Base-by-base conservation (phyloP, 2,888 invertebrate species). In the Amitus sp. region DNA sequence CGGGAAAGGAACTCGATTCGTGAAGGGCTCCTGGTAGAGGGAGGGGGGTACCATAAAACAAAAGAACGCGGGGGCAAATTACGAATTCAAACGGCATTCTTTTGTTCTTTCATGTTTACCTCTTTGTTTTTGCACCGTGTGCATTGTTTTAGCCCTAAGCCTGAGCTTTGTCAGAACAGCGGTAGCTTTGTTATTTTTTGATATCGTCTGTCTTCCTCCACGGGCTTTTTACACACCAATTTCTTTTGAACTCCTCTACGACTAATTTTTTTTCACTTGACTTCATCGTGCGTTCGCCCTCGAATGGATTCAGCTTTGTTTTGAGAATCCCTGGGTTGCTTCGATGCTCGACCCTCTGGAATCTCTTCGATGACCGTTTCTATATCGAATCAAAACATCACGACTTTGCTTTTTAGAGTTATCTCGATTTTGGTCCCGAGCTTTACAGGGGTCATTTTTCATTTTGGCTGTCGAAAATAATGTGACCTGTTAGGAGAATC, bases 51-150 rank as follows among this genome's bases (percentile, higher is more conserved):
- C 69, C 69, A 61, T 74, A 72, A 78, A 76, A 80, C 79, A 79
- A 79, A 78, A 68, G 72, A 69, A 65, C 71, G 70, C 73, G 66
- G 75, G 76, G 76, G 71, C 74, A 76, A 81, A 81, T 82, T 81
- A 78, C 71, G 76, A 73, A 80, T 79, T 81, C 81, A 80, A 81
- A 80, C 79, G 79, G 76, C 74, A 67, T 71, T 64, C 76, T 70
- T 79, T 80, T 81, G 79, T 80, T 75, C 76, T 73, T 73, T 69
- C 75, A 73, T 77, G 76, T 80, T 80, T 81, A 78, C 77, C 77
- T 77, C 79, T 80, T 80, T 81, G 80, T 79, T 80, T 79, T 76
- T 74, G 70, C 73, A 70, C 73, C 73, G 73, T 66, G 71, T 68
- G 76, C 73, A 77, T 80, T 80, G 79, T 80, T 77, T 77, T 67